Conservation (phyloP, 2,113 vertebrate species). For the Anser brachyrhynchus region DNA sequence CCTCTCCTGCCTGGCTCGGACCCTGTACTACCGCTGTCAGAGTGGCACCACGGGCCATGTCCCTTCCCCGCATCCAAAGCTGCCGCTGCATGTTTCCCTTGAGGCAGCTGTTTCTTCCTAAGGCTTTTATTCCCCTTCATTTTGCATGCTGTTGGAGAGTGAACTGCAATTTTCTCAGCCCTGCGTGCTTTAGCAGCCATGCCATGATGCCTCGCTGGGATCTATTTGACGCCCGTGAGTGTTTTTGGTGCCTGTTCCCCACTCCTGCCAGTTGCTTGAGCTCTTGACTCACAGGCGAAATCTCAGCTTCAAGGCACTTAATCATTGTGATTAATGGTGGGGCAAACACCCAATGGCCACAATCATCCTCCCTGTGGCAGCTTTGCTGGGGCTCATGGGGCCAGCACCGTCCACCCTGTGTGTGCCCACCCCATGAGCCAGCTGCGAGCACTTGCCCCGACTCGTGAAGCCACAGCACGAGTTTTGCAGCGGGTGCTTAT, state of each 20-base stretch:
- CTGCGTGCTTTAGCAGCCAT: accelerated
- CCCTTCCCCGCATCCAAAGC: neutral
- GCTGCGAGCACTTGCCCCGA: neutral
- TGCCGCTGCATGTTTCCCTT: accelerated
- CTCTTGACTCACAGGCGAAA: neutral
- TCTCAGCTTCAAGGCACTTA: neutral
- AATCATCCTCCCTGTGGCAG: accelerated
- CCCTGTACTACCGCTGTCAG: neutral
- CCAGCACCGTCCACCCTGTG: neutral
- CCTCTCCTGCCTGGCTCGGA: neutral
- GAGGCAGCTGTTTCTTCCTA: neutral
- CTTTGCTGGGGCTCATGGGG: neutral
- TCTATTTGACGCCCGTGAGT: accelerated
- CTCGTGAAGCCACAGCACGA: neutral
- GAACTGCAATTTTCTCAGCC: accelerated
- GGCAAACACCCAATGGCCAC: neutral
- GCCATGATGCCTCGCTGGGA: neutral
- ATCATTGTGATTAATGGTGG: accelerated
- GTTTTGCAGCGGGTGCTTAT: neutral
- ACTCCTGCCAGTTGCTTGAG: neutral
- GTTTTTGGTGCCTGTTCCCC: accelerated
- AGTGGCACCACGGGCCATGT: accelerated
- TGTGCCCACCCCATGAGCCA: neutral
- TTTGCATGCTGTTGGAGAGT: neutral
- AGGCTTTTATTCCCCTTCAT: accelerated